Evolutionary conservation across 2,888 invertebrate species (phyloP).

Genomic region (Abscondita cerata): DNA sequence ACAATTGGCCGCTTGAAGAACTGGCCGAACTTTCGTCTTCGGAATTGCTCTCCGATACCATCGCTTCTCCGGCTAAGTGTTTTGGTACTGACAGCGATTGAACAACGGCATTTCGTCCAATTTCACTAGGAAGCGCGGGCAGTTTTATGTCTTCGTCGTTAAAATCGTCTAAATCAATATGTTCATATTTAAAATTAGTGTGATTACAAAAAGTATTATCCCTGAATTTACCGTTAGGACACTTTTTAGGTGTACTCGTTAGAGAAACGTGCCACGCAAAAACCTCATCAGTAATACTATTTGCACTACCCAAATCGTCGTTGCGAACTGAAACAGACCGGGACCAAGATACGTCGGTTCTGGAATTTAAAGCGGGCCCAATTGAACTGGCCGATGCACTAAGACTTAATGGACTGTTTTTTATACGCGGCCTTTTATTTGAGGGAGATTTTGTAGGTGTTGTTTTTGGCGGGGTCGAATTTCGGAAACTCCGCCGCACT

Average conservation of each 20-base stretch:
- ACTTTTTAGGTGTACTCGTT: slow-evolving; percentile 41
- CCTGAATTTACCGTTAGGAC: background rate
- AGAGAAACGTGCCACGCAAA: slow-evolving; percentile 43
- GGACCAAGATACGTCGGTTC: slow-evolving; percentile 54
- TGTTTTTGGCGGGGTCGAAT: slow-evolving; percentile 58
- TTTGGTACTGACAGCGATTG: slow-evolving; percentile 61
- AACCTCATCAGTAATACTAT: slow-evolving; percentile 38
- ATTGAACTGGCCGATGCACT: slow-evolving; percentile 63
- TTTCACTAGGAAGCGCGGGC: slow-evolving; percentile 56
- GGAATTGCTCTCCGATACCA: slow-evolving; percentile 70
- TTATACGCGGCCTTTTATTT: slow-evolving; percentile 58
- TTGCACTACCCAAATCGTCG: slow-evolving; percentile 40
- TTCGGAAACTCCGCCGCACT: slow-evolving; percentile 72
- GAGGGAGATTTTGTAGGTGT: slow-evolving; percentile 53
- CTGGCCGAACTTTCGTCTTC: slow-evolving; percentile 64
- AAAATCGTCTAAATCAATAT: slow-evolving; percentile 45
- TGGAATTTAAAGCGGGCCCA: slow-evolving; percentile 51
- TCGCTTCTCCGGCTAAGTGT: slow-evolving; percentile 73
- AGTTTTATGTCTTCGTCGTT: slow-evolving; percentile 49
- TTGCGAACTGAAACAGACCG: slow-evolving; percentile 55
- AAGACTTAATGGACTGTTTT: slow-evolving; percentile 56
- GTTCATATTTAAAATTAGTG: slow-evolving; percentile 20
- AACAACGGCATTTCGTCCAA: slow-evolving; percentile 49
- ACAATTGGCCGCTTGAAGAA: slow-evolving; percentile 60
- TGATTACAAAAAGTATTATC: background rate